Evolutionary conservation across 2,888 invertebrate species (phyloP).

Genomic region (Junonia oenone): DNA sequence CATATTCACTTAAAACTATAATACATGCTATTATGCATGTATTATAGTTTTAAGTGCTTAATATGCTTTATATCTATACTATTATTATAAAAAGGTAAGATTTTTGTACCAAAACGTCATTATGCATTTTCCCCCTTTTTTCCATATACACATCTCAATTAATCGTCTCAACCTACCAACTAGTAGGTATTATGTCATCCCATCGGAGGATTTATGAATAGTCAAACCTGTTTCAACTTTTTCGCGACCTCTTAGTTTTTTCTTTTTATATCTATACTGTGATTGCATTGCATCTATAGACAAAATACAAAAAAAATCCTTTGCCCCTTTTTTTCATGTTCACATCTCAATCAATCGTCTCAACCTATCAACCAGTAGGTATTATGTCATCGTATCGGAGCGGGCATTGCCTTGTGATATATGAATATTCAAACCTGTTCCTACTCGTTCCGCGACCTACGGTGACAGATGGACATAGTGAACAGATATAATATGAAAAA

Average conservation of each 20-base stretch:
- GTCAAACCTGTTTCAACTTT: constrained; percentile 58
- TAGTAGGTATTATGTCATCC: constrained; percentile 64
- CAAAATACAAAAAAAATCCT: too few species aligned
- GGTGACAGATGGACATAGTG: constrained; percentile 6
- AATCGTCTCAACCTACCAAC: constrained; percentile 43
- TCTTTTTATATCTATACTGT: too few species aligned
- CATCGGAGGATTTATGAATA: constrained; percentile 56
- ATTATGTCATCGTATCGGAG: constrained; percentile 65
- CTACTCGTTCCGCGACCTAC: constrained; percentile 7
- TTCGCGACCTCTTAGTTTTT: not conserved
- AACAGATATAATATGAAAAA: not conserved
- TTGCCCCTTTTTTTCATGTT: too few species aligned
- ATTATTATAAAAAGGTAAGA: too few species aligned
- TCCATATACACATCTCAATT: constrained; percentile 1
- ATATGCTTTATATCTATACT: too few species aligned
- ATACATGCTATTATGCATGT: too few species aligned
- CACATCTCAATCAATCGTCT: constrained; percentile 30
- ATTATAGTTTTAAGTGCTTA: too few species aligned
- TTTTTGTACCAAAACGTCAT: too few species aligned
- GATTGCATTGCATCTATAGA: too few species aligned
- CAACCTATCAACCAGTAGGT: constrained; percentile 51
- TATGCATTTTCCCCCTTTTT: too few species aligned
- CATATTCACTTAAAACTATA: too few species aligned
- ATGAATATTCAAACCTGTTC: constrained; percentile 65
- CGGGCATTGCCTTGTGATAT: constrained; percentile 55